Evolutionary conservation across 2,113 vertebrate genomes (phyloP), one percentile per base, ranked within the genome.

Genomic region (Nycticorax nycticorax): DNA sequence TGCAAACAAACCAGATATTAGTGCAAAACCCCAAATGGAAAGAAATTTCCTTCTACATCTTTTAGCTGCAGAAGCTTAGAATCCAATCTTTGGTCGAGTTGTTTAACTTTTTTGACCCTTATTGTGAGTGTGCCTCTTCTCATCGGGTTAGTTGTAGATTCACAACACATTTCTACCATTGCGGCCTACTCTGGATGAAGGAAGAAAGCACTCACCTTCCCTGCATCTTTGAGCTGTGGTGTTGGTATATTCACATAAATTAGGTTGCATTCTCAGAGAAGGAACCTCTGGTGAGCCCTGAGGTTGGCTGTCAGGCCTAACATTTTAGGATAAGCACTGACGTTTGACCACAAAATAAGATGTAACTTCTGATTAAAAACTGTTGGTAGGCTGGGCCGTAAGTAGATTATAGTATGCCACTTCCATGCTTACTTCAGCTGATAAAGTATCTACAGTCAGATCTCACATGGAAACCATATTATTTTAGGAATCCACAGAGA

Each of bases 1-100:
- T 88, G 94, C 67, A 95, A 92, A 90, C 72, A 89, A 96, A 56
- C 75, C 85, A 71, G 66, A 81, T 73, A 76, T 39, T 91, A 89
- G 48, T 45, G 59, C 43, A 95, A 96, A 96, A 85, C 26, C 32
- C 90, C 71, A 76, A 82, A 26, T 86, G 84, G 87, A 96, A 97
- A 98, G 87, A 96, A 97, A 98, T 43, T 43, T 15, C 41, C 30
- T 95, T 41, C n/a, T 64, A 16, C 8, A 19, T 68, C 55, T 53
- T 84, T 88, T 33, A 57, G 66, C 77, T 94, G 15, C 64, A 80
- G 89, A 96, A 93, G 15, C 74, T 80, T 92, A 87, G 28, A 85
- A 85, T 52, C 14, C 4, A 8, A 3, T 3, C 21, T 52, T 53
- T 69, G 16, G 28, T 20, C 26, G 37, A 45, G 22, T 74, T 50